phyloP scores from a whole-genome alignment of 1,140 invertebrate species.

The Micrasema minimum region DNA sequence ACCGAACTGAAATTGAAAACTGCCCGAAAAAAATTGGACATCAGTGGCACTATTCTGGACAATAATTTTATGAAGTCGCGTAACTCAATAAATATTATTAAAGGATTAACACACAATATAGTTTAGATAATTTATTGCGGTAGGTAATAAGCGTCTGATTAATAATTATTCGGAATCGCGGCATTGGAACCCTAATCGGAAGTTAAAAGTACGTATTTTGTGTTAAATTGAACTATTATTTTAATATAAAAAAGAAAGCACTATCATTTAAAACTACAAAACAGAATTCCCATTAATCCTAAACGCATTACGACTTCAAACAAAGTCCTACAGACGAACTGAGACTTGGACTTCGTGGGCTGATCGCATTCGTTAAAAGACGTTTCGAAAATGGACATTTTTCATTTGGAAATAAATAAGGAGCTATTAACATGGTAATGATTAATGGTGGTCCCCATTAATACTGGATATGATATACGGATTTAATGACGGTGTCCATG shows the following conservation, averaged over 20 bases:
- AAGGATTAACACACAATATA: too few relatives aligned
- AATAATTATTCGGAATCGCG: too few relatives aligned
- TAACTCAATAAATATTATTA: too few relatives aligned
- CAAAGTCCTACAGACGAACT: neutral
- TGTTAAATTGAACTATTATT: too few relatives aligned
- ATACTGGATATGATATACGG: slow-evolving; percentile 36
- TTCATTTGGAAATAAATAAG: slow-evolving; percentile 38
- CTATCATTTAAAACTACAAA: neutral
- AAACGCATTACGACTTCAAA: slow-evolving; percentile 24
- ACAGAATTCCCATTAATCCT: slow-evolving; percentile 2
- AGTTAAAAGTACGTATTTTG: too few relatives aligned
- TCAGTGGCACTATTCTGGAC: too few relatives aligned
- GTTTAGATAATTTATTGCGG: too few relatives aligned
- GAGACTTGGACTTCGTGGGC: neutral
- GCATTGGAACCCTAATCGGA: too few relatives aligned
- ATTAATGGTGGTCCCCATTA: slow-evolving; percentile 25
- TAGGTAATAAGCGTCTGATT: too few relatives aligned
- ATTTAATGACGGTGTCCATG: slow-evolving; percentile 27
- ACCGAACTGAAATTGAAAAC: too few relatives aligned
- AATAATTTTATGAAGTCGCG: too few relatives aligned
- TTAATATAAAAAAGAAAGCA: neutral
- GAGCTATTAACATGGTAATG: slow-evolving; percentile 32
- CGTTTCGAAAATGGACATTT: slow-evolving; percentile 38
- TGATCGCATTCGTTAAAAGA: slow-evolving; percentile 26
- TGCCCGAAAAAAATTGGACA: too few relatives aligned